Percentiles rank a stretch among this genome's conserved stretches.
phyloP scores from a whole-genome alignment of 64 coral and sea anemone species.

The Catalaphyllia jardinei region DNA sequence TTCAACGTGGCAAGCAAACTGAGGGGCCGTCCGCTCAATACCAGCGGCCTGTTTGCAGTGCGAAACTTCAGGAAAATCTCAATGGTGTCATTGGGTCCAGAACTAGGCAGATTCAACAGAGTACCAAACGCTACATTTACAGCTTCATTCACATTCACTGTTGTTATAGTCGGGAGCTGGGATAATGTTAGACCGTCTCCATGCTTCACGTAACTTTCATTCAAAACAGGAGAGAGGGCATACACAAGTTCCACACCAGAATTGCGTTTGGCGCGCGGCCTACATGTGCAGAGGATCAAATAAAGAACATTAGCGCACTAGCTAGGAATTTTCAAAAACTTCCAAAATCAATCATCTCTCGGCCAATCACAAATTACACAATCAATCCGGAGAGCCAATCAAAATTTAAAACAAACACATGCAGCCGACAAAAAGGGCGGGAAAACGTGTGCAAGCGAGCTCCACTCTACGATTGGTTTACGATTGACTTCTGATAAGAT shows the following conservation, averaged over 20 bases:
- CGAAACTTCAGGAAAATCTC: slow-evolving; percentile 58
- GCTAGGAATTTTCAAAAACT: neutral
- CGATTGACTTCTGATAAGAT: too few species aligned
- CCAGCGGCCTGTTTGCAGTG: slow-evolving; percentile 65
- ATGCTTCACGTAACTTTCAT: slow-evolving; percentile 26
- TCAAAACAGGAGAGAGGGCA: slow-evolving; percentile 49
- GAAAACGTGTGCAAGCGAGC: too few species aligned
- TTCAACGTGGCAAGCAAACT: slow-evolving; percentile 30
- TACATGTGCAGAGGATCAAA: slow-evolving; percentile 2
- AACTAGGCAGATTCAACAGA: slow-evolving; percentile 57
- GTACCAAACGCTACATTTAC: slow-evolving; percentile 63
- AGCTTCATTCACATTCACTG: slow-evolving; percentile 24
- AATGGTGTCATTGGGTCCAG: slow-evolving; percentile 55
- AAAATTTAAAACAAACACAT: too few species aligned
- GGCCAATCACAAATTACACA: too few species aligned
- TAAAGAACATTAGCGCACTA: neutral
- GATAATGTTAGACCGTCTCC: slow-evolving; percentile 37
- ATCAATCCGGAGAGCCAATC: too few species aligned
- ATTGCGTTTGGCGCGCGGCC: slow-evolving; percentile 40
- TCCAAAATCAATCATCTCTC: neutral
- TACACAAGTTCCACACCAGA: neutral
- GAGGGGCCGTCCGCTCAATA: slow-evolving; percentile 76
- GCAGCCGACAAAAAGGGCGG: too few species aligned
- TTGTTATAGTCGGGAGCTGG: slow-evolving; percentile 36
- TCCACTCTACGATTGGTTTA: too few species aligned